Percentiles rank a stretch among this genome's conserved stretches.
Evolutionary conservation across 2,888 invertebrate genomes (phyloP).

Genomic region (Cheilosia vulpina): DNA sequence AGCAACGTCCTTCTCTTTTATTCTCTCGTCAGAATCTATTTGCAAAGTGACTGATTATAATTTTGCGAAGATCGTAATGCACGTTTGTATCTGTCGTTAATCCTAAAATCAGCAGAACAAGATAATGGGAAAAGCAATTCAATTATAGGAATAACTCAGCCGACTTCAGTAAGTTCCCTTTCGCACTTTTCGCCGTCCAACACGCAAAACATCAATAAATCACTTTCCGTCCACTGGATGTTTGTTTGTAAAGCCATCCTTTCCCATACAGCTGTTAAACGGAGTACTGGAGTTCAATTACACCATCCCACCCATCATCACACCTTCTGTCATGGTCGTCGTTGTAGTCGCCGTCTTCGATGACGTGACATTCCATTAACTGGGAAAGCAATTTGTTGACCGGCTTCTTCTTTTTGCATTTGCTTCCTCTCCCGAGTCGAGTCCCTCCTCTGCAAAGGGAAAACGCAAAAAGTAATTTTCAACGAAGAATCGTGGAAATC

Average conservation of each 20-base stretch:
- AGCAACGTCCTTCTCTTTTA: too few species aligned
- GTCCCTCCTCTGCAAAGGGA: background rate
- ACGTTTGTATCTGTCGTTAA: too few species aligned
- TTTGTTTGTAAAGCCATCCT: background rate
- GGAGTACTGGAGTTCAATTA: conserved; percentile 34
- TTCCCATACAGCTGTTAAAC: conserved; percentile 10
- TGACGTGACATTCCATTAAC: conserved; percentile 62
- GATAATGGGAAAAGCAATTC: too few species aligned
- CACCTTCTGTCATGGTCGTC: conserved; percentile 17
- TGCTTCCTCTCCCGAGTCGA: conserved; percentile 6
- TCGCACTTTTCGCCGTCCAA: too few species aligned
- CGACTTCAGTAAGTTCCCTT: too few species aligned
- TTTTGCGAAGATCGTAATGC: too few species aligned
- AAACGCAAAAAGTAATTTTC: conserved; percentile 15
- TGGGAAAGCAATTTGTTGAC: conserved; percentile 43
- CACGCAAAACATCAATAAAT: conserved; percentile 27
- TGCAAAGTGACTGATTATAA: too few species aligned
- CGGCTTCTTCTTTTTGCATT: conserved; percentile 47
- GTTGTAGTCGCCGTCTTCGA: conserved; percentile 8
- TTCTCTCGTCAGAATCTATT: too few species aligned
- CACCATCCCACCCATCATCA: conserved; percentile 37
- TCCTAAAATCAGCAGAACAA: too few species aligned
- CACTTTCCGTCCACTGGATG: conserved; percentile 23
- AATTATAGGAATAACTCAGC: too few species aligned
- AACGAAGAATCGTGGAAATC: conserved; percentile 25